Conservation (phyloP, 1,140 invertebrate species). For the Meloidogyne hapla region DNA sequence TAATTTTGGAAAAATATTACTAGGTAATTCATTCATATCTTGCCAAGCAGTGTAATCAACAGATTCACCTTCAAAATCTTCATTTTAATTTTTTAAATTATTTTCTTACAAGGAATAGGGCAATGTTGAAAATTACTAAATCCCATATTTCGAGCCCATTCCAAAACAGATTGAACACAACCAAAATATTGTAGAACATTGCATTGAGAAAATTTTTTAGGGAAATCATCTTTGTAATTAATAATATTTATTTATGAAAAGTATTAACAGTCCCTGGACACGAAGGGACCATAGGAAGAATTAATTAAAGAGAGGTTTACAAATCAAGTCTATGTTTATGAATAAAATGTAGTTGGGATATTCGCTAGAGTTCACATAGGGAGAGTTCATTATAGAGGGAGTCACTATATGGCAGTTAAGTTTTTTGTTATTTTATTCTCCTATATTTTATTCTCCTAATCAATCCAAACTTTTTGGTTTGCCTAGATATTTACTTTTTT, state of each 20-base stretch:
- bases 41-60: conserved; percentile 64
- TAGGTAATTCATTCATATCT: conserved; percentile 58
- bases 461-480: no score
- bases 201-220: conserved; percentile 35
- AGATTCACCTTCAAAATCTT: conserved; percentile 16
- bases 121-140: conserved; percentile 50
- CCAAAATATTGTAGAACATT: conserved; percentile 60
- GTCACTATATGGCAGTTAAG: no score
- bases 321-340: no score
- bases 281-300: no score
- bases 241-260: neutral
- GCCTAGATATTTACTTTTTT: no score
- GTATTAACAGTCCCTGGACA: no score
- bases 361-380: no score
- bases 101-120: conserved; percentile 50
- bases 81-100: neutral
- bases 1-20: conserved; percentile 58
- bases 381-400: no score
- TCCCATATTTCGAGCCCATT: conserved; percentile 43
- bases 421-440: no score
- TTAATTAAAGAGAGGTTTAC: no score
- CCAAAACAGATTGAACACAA: conserved; percentile 50
- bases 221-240: neutral
- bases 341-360: no score
- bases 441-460: no score